These are phyloP conservation scores for Kryptopterus vitreolus DNA, from an alignment of 2,797 vertebrate species.

Conservation along the genomic window DNA sequence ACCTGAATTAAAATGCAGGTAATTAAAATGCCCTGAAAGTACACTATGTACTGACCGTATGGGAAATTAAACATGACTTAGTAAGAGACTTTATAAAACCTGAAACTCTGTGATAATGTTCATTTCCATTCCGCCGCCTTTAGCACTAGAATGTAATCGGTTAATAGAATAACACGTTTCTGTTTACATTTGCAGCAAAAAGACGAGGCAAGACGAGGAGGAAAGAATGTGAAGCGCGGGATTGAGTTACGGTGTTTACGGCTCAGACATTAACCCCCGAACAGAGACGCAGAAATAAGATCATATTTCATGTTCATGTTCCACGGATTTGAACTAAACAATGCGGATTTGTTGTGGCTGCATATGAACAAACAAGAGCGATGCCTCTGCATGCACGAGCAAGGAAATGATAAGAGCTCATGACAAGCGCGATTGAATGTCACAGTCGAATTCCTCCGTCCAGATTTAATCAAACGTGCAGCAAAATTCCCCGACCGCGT, in stretches of 20 bases:
- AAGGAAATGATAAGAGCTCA: conserved; percentile 42
- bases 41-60: neutral
- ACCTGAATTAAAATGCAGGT: neutral
- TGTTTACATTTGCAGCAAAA: conserved; percentile 60
- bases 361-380: conserved; percentile 38
- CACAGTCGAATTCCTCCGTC: conserved; percentile 39
- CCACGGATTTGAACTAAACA: neutral
- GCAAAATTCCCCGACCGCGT: conserved; percentile 47
- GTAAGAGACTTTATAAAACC: conserved; percentile 33
- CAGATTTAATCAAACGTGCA: conserved; percentile 40
- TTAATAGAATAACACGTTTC: conserved; percentile 62
- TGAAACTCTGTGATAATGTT: conserved; percentile 10
- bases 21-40: neutral
- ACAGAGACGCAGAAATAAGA: conserved; percentile 42
- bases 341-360: conserved; percentile 28
- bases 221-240: conserved; percentile 33
- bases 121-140: conserved; percentile 39
- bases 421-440: conserved; percentile 54
- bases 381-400: conserved; percentile 45
- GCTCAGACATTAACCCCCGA: conserved; percentile 48
- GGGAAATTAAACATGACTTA: conserved; percentile 38
- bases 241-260: conserved; percentile 50
- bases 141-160: conserved; percentile 49
- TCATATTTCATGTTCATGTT: conserved; percentile 46
- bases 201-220: conserved; percentile 19